Evolutionary conservation across 2,113 vertebrate genomes (phyloP), one percentile per base, ranked within the genome.

Genomic region (Canis aureus): DNA sequence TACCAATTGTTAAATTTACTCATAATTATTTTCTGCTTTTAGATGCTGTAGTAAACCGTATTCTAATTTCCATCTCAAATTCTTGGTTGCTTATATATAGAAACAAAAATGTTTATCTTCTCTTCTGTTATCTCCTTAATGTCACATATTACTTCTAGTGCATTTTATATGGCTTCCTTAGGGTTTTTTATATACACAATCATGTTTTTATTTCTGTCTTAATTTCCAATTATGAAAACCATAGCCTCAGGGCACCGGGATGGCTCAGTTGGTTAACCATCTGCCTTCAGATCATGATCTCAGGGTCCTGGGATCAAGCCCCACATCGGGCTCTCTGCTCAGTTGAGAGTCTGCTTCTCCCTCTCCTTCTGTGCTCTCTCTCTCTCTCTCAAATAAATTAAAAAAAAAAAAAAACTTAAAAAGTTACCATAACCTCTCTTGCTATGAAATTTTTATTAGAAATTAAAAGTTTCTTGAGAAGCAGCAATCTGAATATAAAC

Each of bases 161-260:
- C 43, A 35, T 79, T 95, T 82, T 60, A 81, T 62, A 73, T 67
- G 35, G 43, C 9, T 76, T 74, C 22, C 7, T 49, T 49, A 53
- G 13, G 6, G 7, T 85, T 84, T 87, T 89, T 17, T 73, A 20
- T 60, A 25, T 10, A 79, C 8, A 23, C 7, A 81, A 13, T 23
- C 59, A 9, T 27, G 13, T 83, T 22, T 95, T 90, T 27, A 76
- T 76, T 97, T 83, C 51, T 83, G 2, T 66, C 27, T 93, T 92
- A 43, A 25, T 84, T 96, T 64, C 55, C 35, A 82, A 49, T 62
- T 38, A 38, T 82, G 5, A 83, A 95, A 83, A 13, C 11, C 8
- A 25, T 59, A 43, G 19, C 76, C 2, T 59, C 43, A 5, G 55
- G 15, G 15, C 55, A 57, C 55, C 0, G 13, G 55, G 55, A 16